Conservation (phyloP, 2,797 vertebrate genomes). For the Sciaenops ocellatus region DNA sequence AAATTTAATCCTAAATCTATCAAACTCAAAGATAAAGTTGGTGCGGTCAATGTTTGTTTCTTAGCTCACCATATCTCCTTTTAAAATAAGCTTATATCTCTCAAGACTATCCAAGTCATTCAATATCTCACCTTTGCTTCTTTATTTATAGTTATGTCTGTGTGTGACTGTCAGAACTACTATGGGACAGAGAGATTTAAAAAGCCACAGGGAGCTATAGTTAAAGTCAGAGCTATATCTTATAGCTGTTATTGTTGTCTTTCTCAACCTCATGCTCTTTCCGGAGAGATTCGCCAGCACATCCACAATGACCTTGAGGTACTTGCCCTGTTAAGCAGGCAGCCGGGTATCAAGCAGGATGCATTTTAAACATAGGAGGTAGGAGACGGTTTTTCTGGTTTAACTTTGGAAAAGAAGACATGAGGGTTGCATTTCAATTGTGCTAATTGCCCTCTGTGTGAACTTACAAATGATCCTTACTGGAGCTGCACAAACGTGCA, state of each 20-base stretch:
- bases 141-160: slow-evolving; percentile 8
- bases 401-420: background rate
- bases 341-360: slow-evolving; percentile 13
- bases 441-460: background rate
- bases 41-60: background rate
- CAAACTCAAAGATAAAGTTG: background rate
- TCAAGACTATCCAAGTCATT: background rate
- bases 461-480: slow-evolving; percentile 2
- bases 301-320: slow-evolving; percentile 28
- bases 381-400: slow-evolving; percentile 24
- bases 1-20: slow-evolving; percentile 12
- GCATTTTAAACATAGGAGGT: slow-evolving; percentile 28
- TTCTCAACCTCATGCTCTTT: background rate
- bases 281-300: slow-evolving; percentile 8
- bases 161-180: slow-evolving; percentile 4
- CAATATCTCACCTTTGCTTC: background rate
- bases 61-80: background rate
- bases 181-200: slow-evolving; percentile 1
- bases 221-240: slow-evolving; percentile 10
- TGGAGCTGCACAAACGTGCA: background rate
- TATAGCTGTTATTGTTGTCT: slow-evolving; percentile 12
- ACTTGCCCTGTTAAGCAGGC: slow-evolving; percentile 15
- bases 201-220: background rate
- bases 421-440: slow-evolving; percentile 18
- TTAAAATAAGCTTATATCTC: background rate